Percentiles rank a stretch among this genome's conserved stretches.
Conservation (phyloP, 2,888 invertebrate genomes). For the Loripinus fragilis region DNA sequence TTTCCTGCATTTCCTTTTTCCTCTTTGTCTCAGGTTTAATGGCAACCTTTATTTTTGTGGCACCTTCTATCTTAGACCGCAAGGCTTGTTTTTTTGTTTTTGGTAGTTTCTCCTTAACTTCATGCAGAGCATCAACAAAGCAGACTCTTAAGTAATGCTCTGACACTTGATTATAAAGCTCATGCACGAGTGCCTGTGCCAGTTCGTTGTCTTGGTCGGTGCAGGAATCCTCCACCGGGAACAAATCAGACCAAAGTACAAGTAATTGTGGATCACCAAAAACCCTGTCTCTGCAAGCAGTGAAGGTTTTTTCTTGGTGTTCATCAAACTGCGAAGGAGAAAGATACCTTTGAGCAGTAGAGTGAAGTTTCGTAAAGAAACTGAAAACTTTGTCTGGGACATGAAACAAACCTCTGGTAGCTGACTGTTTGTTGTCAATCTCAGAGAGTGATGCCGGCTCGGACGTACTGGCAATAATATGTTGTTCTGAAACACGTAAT, state of each 20-base stretch:
- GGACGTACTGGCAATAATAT: not conserved
- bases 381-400: not conserved
- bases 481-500: not conserved
- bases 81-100: constrained; percentile 7
- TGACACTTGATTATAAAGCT: not conserved
- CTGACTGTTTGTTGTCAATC: not conserved
- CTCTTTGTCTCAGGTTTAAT: not conserved
- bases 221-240: not conserved
- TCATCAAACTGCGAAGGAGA: not conserved
- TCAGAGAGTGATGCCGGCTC: not conserved
- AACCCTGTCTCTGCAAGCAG: not conserved
- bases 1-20: not conserved
- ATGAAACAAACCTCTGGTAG: not conserved
- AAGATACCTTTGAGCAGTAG: not conserved
- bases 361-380: not conserved
- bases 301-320: not conserved
- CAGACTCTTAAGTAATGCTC: constrained; percentile 1
- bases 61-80: not conserved
- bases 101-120: not conserved
- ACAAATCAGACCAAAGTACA: not conserved
- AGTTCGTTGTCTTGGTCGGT: not conserved
- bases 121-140: not conserved
- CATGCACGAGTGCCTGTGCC: not conserved
- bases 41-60: not conserved
- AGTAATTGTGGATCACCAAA: not conserved